phyloP scores from a whole-genome alignment of 2,888 invertebrate genomes.

The Oegoconia quadripuncta region DNA sequence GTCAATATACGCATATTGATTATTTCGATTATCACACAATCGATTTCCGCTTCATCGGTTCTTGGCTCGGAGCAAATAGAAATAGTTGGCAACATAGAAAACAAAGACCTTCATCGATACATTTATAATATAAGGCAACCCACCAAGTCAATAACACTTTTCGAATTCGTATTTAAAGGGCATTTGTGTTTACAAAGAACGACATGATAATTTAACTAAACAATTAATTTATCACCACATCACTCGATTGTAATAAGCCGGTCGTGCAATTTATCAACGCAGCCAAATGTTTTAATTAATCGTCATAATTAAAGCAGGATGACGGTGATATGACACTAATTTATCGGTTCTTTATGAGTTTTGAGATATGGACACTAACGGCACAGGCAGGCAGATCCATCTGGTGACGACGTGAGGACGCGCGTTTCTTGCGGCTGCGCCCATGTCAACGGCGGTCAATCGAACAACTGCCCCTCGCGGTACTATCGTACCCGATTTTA shows the following conservation, averaged over 20 bases:
- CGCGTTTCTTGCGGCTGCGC: constrained; percentile 69
- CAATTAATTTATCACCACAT: constrained; percentile 8
- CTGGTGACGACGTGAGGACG: constrained; percentile 72
- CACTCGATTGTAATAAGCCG: constrained; percentile 9
- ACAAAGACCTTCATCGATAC: constrained; percentile 47
- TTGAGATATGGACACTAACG: constrained; percentile 46
- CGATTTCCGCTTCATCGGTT: constrained; percentile 34
- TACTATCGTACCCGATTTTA: constrained; percentile 61
- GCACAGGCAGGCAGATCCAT: constrained; percentile 70
- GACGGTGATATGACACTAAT: not conserved
- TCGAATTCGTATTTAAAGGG: constrained; percentile 18
- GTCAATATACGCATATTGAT: not conserved
- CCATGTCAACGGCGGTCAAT: constrained; percentile 68
- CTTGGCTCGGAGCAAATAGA: constrained; percentile 45
- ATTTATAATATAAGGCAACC: constrained; percentile 36
- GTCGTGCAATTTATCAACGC: constrained; percentile 1
- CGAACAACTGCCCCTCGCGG: constrained; percentile 51
- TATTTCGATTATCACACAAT: constrained; percentile 19
- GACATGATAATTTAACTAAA: constrained; percentile 4
- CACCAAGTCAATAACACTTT: constrained; percentile 44
- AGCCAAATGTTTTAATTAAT: constrained; percentile 2
- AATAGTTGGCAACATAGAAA: constrained; percentile 56
- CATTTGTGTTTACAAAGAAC: constrained; percentile 22
- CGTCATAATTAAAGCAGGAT: not conserved
- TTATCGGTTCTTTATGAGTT: not conserved